Base-by-base conservation (phyloP, 2,888 invertebrate genomes). In the Tanytarsus gracilentus region DNA sequence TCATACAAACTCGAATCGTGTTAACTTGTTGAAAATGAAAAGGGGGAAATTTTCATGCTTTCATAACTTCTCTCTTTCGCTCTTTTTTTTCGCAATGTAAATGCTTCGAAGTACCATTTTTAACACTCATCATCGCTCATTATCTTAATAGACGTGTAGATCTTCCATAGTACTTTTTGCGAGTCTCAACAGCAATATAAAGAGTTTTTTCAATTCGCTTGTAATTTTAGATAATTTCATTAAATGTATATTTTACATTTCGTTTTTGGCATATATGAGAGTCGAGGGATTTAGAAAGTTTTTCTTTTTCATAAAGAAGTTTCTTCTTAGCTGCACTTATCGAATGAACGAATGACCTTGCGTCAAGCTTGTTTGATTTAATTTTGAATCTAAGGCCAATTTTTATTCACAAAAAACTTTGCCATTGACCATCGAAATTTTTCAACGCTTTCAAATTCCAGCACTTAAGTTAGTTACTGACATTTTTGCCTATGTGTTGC, bases 11-110 rank as follows among this genome's bases (percentile, higher is more conserved):
- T 44, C 18, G 23, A 18, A 16, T 44, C 44, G 44, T 44, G 44
- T 44, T 44, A 44, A 44, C 44, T 44, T 44, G 44, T 44, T 44
- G 44, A 44, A 44, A n/a, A n/a, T n/a, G n/a, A n/a, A n/a, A n/a
- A n/a, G n/a, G 23, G 44, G 44, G 44, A n/a, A 18, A 8, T 18
- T 44, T 40, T 44, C 23, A 44, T 44, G 44, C 44, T 44, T 44
- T 44, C 44, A 44, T 44, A 44, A 44, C 44, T n/a, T n/a, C n/a
- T 44, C 21, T 44, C n/a, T 33, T 44, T 7, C 44, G 18, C 18
- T 23, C 21, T 18, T 18, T 16, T 18, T 18, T 44, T 23, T 44
- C 18, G 18, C 8, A 18, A 18, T 23, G 16, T 21, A 16, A 18
- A 44, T 18, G 11, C 9, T 44, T 16, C n/a, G n/a, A 18, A 44